phyloP scores from a whole-genome alignment of 64 coral and sea anemone genomes.

The Montipora foliosa region DNA sequence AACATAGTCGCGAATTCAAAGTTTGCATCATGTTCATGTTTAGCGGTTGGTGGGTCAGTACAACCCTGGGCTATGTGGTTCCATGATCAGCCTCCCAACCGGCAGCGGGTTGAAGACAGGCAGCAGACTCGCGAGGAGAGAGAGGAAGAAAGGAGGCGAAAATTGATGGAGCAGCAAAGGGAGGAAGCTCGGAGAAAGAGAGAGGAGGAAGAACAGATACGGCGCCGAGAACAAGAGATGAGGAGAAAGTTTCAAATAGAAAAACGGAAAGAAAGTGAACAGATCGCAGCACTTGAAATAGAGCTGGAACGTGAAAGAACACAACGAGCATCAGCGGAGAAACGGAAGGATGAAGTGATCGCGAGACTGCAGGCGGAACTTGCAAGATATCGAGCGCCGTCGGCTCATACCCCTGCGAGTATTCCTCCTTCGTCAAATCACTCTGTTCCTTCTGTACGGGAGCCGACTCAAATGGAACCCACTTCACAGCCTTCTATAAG shows the following conservation, averaged over 20 bases:
- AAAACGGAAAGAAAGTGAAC: constrained; percentile 55
- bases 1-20: neutral
- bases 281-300: constrained; percentile 54
- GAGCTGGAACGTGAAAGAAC: constrained; percentile 62
- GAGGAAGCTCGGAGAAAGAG: constrained; percentile 57
- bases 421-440: neutral
- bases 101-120: constrained; percentile 69
- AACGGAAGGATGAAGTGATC: constrained; percentile 72
- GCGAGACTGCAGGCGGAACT: constrained; percentile 53
- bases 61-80: constrained; percentile 86
- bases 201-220: constrained; percentile 50
- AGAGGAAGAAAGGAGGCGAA: constrained; percentile 57
- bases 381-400: neutral
- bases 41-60: constrained; percentile 51
- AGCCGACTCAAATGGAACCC: neutral
- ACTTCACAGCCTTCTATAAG: neutral
- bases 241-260: constrained; percentile 37
- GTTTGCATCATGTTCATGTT: neutral
- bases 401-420: constrained; percentile 1
- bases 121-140: constrained; percentile 65
- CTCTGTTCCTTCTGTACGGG: neutral
- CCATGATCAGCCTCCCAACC: constrained; percentile 41
- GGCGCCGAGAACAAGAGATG: constrained; percentile 34
- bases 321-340: constrained; percentile 42
- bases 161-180: constrained; percentile 26